Conservation (phyloP, 92 coral and sea anemone species). For the Zoanthus sociatus region DNA sequence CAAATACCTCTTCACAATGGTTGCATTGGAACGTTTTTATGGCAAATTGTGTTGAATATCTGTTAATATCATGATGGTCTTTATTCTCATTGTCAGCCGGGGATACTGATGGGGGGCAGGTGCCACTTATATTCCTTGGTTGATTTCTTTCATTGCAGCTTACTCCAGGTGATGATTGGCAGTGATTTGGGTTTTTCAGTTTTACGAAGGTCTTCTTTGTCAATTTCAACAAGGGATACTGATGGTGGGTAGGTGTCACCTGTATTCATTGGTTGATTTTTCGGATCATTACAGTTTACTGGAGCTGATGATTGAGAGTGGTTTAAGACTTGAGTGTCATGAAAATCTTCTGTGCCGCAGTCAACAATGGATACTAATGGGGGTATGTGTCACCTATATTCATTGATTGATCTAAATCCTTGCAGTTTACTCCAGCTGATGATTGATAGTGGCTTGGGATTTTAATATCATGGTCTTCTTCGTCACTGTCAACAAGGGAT, state of each 20-base stretch:
- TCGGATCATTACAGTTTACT: background rate
- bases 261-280: background rate
- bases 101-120: background rate
- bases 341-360: background rate
- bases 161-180: no score
- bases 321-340: background rate
- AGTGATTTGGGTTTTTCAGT: background rate
- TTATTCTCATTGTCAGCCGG: background rate
- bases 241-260: background rate
- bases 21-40: conserved; percentile 18
- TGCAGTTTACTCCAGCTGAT: no score
- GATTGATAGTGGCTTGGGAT: background rate
- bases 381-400: background rate
- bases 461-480: background rate
- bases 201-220: background rate
- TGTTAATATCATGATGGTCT: no score
- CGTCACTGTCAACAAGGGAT: background rate
- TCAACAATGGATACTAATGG: conserved; percentile 4
- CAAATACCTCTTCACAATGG: conserved; percentile 7
- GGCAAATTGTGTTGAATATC: no score
- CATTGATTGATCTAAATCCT: background rate
- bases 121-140: background rate
- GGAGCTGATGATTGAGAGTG: background rate
- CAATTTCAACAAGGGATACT: background rate
- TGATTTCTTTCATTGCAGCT: background rate